A percentile compares a stretch with the other conserved stretches of the same genome.
Evolutionary conservation across 2,888 invertebrate genomes (phyloP).

Genomic region (Deilephila porcellus): DNA sequence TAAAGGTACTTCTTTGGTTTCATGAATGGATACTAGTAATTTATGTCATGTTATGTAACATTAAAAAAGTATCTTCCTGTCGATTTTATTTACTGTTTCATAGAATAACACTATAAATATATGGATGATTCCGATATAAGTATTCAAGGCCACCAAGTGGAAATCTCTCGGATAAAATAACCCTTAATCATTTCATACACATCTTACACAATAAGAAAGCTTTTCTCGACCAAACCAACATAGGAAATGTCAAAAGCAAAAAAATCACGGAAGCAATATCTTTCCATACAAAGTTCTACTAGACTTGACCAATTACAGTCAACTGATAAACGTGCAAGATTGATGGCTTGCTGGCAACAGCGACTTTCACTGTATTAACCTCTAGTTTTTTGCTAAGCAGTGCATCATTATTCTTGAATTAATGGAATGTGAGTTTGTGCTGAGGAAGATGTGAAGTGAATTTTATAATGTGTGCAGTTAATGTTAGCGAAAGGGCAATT

Average conservation of each 20-base stretch:
- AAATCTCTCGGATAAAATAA: background rate
- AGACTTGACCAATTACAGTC: constrained; percentile 13
- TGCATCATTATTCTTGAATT: constrained; percentile 13
- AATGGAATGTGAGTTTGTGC: constrained; percentile 2
- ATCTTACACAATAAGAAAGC: background rate
- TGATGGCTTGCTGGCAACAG: constrained; percentile 13
- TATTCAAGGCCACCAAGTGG: too few relatives aligned
- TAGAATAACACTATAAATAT: too few relatives aligned
- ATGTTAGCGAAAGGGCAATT: too few relatives aligned
- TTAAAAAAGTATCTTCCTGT: too few relatives aligned
- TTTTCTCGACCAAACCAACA: background rate
- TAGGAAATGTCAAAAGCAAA: background rate
- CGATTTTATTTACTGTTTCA: too few relatives aligned
- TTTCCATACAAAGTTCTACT: background rate
- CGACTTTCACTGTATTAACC: constrained; percentile 22
- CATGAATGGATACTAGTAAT: background rate
- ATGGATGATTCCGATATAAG: too few relatives aligned
- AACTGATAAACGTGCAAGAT: constrained; percentile 18
- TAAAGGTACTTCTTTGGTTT: background rate
- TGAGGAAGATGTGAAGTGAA: too few relatives aligned
- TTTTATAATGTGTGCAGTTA: too few relatives aligned
- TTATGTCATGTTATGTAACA: background rate
- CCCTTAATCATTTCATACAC: background rate
- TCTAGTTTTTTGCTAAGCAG: constrained; percentile 8
- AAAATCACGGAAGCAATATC: constrained; percentile 13